A percentile compares a stretch with the other conserved stretches of the same genome.
Conservation (phyloP, 2,113 vertebrate genomes). For the Oreochromis niloticus region DNA sequence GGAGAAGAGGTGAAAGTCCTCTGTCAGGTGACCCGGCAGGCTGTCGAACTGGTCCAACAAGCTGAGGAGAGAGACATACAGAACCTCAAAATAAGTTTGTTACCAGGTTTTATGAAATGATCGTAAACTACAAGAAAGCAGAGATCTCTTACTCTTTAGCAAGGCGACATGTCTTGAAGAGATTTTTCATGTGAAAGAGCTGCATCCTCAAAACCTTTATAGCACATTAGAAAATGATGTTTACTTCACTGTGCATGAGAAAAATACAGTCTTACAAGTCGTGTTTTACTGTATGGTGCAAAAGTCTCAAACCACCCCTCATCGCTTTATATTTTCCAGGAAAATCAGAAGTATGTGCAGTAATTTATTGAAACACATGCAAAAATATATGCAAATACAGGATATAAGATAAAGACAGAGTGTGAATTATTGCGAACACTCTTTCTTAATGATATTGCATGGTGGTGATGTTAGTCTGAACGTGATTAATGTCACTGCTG, state of each 20-base stretch:
- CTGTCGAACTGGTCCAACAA: constrained; percentile 86
- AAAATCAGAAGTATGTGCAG: not conserved
- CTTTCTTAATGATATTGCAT: not conserved
- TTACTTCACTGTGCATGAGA: not conserved
- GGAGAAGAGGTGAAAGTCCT: constrained; percentile 93
- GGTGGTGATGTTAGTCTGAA: not conserved
- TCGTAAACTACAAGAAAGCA: accelerated
- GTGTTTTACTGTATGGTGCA: not conserved
- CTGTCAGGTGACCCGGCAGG: constrained; percentile 87
- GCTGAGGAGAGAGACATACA: constrained; percentile 52
- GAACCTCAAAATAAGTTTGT: not conserved
- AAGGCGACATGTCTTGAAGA: constrained; percentile 92
- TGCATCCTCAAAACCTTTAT: constrained; percentile 85
- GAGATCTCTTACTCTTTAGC: constrained; percentile 83
- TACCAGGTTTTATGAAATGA: not conserved
- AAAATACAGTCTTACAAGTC: not conserved
- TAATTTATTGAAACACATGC: not conserved
- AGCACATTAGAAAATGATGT: not conserved
- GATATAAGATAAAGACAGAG: not conserved
- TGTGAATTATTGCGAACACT: not conserved
- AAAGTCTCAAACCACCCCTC: not conserved
- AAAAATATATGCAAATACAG: not conserved
- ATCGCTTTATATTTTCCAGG: not conserved
- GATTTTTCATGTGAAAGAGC: constrained; percentile 95
- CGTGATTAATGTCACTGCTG: not conserved